Base-by-base conservation (phyloP, 2,797 vertebrate species). In the Nothura maculosa region DNA sequence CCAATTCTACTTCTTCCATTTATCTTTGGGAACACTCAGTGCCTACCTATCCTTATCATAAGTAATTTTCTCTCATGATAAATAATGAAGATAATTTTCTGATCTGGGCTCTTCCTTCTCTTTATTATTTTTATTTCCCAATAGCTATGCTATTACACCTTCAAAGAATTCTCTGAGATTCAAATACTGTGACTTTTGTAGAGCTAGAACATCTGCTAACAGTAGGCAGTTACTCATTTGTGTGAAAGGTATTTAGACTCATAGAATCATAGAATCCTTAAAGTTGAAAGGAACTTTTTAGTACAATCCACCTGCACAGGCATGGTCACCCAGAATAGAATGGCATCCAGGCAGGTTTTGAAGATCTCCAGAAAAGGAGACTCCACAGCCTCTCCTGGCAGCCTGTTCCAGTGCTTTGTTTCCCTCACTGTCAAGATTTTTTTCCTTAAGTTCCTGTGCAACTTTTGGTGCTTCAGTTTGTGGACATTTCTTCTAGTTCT, bases 131-230 rank as follows among this genome's bases (percentile, higher is more conserved):
- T 30, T 64, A 32, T 81, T 66, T 81, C 30, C 58, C 0, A 0
- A 42, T 27, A 54, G n/a, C 69, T 86, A 38, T 36, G 69, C 19
- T 69, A 57, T 36, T 81, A 7, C 60, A 63, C 20, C 25, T 86
- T 47, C 20, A 81, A 87, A 81, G 28, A 60, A 47, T 42, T 79
- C 34, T 22, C 42, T 84, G n/a, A n/a, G 43, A 79, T 88, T 94
- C 47, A 88, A 90, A 54, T 10, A 58, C 16, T 28, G 6, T 62
- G 25, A 3, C 16, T 86, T 69, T 79, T 27, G 4, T 27, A 86
- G 40, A 43, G 34, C 9, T 79, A 12, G 21, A 55, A 60, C 55
- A 43, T 6, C 25, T 88, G 14, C 34, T 17, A 73, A 63, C 42
- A 55, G 22, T 36, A 58, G 42, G 72, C 18, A 48, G 16, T 15